Base-by-base conservation (phyloP, 2,113 vertebrate genomes). In the Choloepus hoffmanni region DNA sequence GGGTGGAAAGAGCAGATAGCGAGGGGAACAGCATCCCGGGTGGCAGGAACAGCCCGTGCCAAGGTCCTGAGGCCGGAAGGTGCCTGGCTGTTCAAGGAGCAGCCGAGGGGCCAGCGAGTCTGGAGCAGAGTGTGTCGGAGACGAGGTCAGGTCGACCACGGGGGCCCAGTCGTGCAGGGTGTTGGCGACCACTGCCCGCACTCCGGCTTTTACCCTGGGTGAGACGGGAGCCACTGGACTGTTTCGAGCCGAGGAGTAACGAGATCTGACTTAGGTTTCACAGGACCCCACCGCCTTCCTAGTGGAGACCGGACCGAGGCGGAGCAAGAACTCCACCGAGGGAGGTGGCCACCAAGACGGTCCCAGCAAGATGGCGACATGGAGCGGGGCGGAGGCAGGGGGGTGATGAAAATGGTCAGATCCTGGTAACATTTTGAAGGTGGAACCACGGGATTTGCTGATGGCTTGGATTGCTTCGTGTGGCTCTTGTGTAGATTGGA, bases 391-490 rank as follows among this genome's bases (percentile, higher is more conserved):
- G 26, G 53, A 23, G 24, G 11, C 21, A 5, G 53, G 4, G 15
- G 63, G 23, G 70, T 24, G 4, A 40, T 16, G 15, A 19, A 21
- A 24, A 14, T 1, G 58, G 43, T 33, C 0, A 1, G 73, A 13
- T 24, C 70, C 86, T 36, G 81, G 70, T 58, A n/a, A 15, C 12
- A 6, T 8, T 18, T 15, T 23, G 36, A 36, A 92, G 55, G 62
- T 8, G 15, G 36, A 58, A 45, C 33, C 0, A 0, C 13, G 18
- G 94, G 48, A 11, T n/a, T 67, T 50, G 68, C 55, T 26, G 65
- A 7, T 7, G 7, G 43, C 10, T 5, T 0, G 1, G 76, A 33
- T 15, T 12, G 82, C 43, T 68, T 50, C 76, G 0, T 0, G 0
- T 11, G 45, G 50, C 14, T n/a, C 48, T 30, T 10, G 23, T 16